phyloP scores from a whole-genome alignment of 2,888 invertebrate genomes.

The Philhelius pedissequus region DNA sequence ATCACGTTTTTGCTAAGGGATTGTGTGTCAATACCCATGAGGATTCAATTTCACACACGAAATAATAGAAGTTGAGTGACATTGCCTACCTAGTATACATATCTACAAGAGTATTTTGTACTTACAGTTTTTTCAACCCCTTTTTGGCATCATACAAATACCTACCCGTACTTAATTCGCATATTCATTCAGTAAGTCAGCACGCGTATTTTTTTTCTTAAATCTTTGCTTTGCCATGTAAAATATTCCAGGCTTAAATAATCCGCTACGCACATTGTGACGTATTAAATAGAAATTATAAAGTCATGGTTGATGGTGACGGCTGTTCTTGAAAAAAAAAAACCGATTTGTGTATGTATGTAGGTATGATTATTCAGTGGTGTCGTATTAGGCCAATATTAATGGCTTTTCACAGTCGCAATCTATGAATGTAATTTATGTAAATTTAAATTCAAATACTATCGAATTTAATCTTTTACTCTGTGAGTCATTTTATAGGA shows the following conservation, averaged over 20 bases:
- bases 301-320: not conserved
- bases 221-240: constrained; percentile 43
- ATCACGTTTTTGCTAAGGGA: constrained; percentile 1
- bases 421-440: constrained; percentile 38
- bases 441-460: constrained; percentile 23
- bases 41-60: constrained; percentile 54
- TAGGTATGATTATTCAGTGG: no score
- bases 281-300: not conserved
- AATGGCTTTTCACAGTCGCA: constrained; percentile 43
- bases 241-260: constrained; percentile 36
- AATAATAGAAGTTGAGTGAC: constrained; percentile 25
- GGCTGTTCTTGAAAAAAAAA: constrained; percentile 34
- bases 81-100: not conserved
- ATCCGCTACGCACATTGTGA: constrained; percentile 29
- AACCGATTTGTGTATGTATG: constrained; percentile 36
- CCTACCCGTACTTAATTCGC: not conserved
- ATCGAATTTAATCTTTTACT: constrained; percentile 5
- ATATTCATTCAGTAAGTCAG: constrained; percentile 11
- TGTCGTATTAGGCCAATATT: constrained; percentile 60
- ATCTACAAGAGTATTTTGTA: not conserved
- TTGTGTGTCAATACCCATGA: constrained; percentile 26
- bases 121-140: constrained; percentile 7
- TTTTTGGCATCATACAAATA: not conserved
- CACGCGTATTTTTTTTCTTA: constrained; percentile 33
- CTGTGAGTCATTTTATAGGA: constrained; percentile 1